A percentile compares a stretch with the other conserved stretches of the same genome.
phyloP scores from a whole-genome alignment of 1,140 invertebrate species.

The Bombus superbus region DNA sequence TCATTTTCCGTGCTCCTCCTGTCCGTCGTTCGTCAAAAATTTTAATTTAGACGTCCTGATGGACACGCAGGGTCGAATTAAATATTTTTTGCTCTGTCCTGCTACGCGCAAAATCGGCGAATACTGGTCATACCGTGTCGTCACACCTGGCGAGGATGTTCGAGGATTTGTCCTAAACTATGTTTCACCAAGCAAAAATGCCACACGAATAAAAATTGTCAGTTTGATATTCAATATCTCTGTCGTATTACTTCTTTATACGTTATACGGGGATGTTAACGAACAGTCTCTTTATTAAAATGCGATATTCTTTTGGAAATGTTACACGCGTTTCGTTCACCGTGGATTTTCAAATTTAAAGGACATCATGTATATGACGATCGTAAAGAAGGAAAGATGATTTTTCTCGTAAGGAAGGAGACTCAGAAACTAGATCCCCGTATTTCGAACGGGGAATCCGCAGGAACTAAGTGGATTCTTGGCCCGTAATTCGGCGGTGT shows the following conservation, averaged over 20 bases:
- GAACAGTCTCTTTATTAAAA: background rate
- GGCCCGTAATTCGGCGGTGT: constrained; percentile 61
- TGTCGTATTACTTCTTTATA: background rate
- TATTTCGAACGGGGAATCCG: constrained; percentile 56
- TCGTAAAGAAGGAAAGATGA: background rate
- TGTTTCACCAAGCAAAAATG: background rate
- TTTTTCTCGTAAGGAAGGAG: background rate
- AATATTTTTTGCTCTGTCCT: constrained; percentile 50
- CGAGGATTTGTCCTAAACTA: background rate
- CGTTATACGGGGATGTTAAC: background rate
- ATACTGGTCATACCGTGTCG: background rate
- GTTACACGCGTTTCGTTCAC: too few species aligned
- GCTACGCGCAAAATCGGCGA: background rate
- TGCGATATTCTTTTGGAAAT: background rate
- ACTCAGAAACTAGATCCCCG: background rate
- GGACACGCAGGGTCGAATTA: constrained; percentile 40
- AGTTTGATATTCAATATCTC: background rate
- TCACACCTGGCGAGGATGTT: background rate
- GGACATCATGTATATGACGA: background rate
- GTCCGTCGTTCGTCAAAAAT: constrained; percentile 46
- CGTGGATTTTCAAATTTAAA: too few species aligned
- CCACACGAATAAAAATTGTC: background rate
- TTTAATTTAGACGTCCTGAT: constrained; percentile 58
- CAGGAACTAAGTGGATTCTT: constrained; percentile 42
- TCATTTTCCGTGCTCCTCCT: constrained; percentile 41